Percentiles rank a stretch among this genome's conserved stretches.
Conservation (phyloP, 2,113 vertebrate genomes). For the Oxyura jamaicensis region DNA sequence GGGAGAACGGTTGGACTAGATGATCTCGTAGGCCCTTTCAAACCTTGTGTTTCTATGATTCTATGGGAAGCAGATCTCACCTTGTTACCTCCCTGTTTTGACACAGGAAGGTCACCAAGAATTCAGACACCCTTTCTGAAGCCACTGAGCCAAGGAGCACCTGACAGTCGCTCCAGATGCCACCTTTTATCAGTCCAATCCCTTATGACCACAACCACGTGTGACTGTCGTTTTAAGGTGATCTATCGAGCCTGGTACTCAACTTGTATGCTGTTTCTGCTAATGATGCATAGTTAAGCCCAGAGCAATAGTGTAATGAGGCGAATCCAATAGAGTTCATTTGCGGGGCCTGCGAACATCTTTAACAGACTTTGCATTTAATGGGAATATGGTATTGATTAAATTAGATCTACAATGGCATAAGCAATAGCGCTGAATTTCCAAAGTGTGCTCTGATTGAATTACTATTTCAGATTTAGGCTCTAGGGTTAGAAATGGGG, state of each 20-base stretch:
- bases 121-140: neutral
- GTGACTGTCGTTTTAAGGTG: constrained; percentile 34
- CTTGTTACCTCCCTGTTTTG: neutral
- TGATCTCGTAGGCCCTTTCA: too few relatives aligned
- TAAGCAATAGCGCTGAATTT: constrained; percentile 57
- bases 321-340: constrained; percentile 50
- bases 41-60: too few relatives aligned
- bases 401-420: constrained; percentile 54
- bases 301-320: constrained; percentile 57
- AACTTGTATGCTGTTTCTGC: constrained; percentile 46
- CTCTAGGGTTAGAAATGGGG: constrained; percentile 60
- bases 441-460: constrained; percentile 39
- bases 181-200: neutral
- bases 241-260: constrained; percentile 1
- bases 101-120: neutral
- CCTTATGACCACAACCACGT: neutral
- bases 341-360: constrained; percentile 25
- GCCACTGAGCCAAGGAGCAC: neutral
- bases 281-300: constrained; percentile 63
- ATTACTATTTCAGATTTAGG: constrained; percentile 44
- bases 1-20: too few relatives aligned
- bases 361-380: constrained; percentile 65
- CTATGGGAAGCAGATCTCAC: neutral
- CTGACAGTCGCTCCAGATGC: neutral
- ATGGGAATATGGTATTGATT: constrained; percentile 69